Percentiles rank a stretch among this genome's conserved stretches.
phyloP scores from a whole-genome alignment of 2,113 vertebrate genomes.

The Rynchops niger region DNA sequence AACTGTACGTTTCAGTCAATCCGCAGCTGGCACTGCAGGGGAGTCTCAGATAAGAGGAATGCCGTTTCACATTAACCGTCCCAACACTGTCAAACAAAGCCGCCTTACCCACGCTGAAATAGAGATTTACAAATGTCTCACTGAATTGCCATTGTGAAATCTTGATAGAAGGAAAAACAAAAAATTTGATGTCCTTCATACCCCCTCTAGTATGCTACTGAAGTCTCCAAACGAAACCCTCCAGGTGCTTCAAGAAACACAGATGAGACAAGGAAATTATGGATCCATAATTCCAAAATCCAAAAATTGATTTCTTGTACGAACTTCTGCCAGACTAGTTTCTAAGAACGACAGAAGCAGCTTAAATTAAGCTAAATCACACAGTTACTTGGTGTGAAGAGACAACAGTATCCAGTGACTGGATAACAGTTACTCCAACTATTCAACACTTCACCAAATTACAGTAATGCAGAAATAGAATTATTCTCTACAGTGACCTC shows the following conservation, averaged over 20 bases:
- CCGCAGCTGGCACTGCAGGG: neutral
- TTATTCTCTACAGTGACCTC: neutral
- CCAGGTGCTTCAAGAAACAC: neutral
- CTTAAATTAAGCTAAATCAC: neutral
- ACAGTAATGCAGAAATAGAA: neutral
- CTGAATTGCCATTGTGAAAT: neutral
- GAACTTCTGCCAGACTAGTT: neutral
- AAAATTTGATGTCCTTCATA: neutral
- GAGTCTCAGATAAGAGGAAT: neutral
- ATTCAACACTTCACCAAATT: neutral
- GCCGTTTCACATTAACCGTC: neutral
- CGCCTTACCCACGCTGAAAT: neutral
- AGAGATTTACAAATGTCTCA: neutral
- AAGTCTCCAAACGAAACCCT: neutral
- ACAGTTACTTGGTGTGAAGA: neutral
- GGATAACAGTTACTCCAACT: neutral
- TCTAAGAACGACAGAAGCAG: neutral
- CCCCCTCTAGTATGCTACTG: fast-evolving
- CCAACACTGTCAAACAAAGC: neutral
- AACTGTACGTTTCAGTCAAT: neutral
- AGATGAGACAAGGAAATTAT: neutral
- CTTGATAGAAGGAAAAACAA: neutral
- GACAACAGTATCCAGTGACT: neutral
- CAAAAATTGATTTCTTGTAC: neutral
- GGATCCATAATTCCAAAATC: too few relatives aligned